phyloP scores from a whole-genome alignment of 2,113 vertebrate species.

The Lamprotornis superbus region DNA sequence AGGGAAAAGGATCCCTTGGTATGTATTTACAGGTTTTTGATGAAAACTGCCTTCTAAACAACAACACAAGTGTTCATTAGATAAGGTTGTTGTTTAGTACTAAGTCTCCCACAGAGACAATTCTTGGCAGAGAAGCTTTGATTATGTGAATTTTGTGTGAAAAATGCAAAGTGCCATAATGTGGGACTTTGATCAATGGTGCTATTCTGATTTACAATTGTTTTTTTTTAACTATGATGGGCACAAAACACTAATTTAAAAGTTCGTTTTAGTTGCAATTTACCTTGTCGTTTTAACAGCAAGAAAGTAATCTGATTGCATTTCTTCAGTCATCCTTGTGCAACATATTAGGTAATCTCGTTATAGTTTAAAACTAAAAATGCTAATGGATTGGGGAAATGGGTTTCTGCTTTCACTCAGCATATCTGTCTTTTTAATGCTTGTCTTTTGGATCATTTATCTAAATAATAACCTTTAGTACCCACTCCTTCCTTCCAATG shows the following conservation, averaged over 20 bases:
- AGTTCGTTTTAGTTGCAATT: slow-evolving; percentile 4
- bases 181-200: slow-evolving; percentile 30
- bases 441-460: slow-evolving; percentile 51
- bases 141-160: slow-evolving; percentile 52
- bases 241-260: slow-evolving; percentile 62
- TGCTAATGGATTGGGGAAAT: slow-evolving; percentile 41
- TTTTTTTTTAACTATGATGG: slow-evolving; percentile 33
- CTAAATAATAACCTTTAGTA: slow-evolving; percentile 50
- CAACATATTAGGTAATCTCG: slow-evolving; percentile 2
- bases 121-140: slow-evolving; percentile 34
- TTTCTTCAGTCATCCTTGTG: not conserved
- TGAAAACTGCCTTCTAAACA: slow-evolving; percentile 4
- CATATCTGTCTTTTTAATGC: slow-evolving; percentile 58
- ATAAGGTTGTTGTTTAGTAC: not conserved
- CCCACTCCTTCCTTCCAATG: slow-evolving; percentile 14
- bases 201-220: slow-evolving; percentile 12
- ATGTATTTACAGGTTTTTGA: not conserved
- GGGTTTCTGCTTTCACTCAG: slow-evolving; percentile 33
- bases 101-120: not conserved
- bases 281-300: slow-evolving; percentile 27
- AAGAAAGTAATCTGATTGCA: slow-evolving; percentile 24
- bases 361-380: slow-evolving; percentile 51
- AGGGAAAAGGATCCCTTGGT: not conserved
- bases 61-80: not conserved
- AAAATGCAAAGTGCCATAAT: slow-evolving; percentile 29